Percentiles rank a stretch among this genome's conserved stretches.
Evolutionary conservation across 2,888 invertebrate genomes (phyloP).

Genomic region (Formica aserva): DNA sequence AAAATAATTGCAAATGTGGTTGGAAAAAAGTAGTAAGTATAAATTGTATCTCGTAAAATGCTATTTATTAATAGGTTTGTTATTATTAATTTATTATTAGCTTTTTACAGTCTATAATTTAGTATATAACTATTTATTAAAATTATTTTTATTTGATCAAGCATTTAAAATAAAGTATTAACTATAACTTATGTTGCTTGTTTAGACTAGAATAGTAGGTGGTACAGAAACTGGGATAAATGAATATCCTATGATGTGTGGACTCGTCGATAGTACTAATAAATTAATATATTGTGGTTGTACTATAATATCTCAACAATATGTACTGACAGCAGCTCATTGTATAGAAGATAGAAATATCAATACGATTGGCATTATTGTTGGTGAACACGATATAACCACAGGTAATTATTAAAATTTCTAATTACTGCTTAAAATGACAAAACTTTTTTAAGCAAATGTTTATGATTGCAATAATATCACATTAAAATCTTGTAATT

Average conservation of each 20-base stretch:
- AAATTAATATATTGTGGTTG: neutral
- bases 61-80: neutral
- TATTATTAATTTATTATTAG: neutral
- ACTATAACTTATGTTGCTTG: neutral
- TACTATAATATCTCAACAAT: neutral
- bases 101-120: neutral
- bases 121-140: neutral
- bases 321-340: neutral
- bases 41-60: neutral
- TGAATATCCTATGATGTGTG: constrained; percentile 30
- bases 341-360: neutral
- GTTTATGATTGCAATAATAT: neutral
- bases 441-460: neutral
- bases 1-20: constrained; percentile 87
- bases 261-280: neutral
- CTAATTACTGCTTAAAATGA: neutral
- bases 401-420: constrained; percentile 50
- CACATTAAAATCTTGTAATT: neutral
- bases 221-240: constrained; percentile 80
- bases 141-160: neutral
- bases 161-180: neutral
- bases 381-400: constrained; percentile 74
- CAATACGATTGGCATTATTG: rapidly evolving
- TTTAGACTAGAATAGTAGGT: constrained; percentile 86
- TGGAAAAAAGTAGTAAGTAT: constrained; percentile 86